phyloP scores from a whole-genome alignment of 2,888 invertebrate species.

The Portevinia maculata region DNA sequence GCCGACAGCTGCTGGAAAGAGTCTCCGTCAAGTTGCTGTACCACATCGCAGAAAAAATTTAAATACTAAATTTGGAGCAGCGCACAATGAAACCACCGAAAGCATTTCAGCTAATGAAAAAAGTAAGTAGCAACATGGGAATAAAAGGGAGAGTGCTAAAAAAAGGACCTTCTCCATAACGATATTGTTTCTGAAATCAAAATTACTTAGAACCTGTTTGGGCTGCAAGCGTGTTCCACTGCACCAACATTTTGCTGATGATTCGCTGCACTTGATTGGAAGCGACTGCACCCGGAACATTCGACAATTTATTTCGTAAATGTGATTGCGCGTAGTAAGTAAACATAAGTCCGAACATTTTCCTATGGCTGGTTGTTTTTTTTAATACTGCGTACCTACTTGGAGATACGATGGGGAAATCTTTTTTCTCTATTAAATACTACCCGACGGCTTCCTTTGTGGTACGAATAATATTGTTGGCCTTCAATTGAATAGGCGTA shows the following conservation, averaged over 20 bases:
- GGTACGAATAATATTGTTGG: not conserved
- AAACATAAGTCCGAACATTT: not conserved
- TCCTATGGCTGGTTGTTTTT: not conserved
- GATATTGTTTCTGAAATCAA: not conserved
- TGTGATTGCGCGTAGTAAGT: not conserved
- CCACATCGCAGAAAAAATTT: slow-evolving; percentile 52
- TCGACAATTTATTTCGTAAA: not conserved
- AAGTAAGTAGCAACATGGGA: slow-evolving; percentile 19
- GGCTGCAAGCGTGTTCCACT: not conserved
- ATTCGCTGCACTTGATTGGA: slow-evolving; percentile 3
- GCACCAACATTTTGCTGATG: not conserved
- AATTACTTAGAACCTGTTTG: slow-evolving; percentile 7
- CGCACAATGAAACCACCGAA: slow-evolving; percentile 9
- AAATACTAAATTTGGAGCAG: slow-evolving; percentile 27
- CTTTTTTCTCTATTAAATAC: not conserved
- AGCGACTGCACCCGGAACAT: not conserved
- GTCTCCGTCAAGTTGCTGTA: slow-evolving; percentile 26
- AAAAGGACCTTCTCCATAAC: no score
- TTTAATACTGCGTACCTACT: not conserved
- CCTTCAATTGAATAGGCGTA: not conserved
- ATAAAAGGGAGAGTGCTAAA: not conserved
- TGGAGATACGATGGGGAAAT: not conserved
- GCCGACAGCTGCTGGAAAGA: slow-evolving; percentile 31
- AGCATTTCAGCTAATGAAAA: slow-evolving; percentile 36
- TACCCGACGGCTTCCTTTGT: not conserved